Percentiles rank a stretch among this genome's conserved stretches.
Conservation (phyloP, 2,888 invertebrate species). For the Theretra japonica region DNA sequence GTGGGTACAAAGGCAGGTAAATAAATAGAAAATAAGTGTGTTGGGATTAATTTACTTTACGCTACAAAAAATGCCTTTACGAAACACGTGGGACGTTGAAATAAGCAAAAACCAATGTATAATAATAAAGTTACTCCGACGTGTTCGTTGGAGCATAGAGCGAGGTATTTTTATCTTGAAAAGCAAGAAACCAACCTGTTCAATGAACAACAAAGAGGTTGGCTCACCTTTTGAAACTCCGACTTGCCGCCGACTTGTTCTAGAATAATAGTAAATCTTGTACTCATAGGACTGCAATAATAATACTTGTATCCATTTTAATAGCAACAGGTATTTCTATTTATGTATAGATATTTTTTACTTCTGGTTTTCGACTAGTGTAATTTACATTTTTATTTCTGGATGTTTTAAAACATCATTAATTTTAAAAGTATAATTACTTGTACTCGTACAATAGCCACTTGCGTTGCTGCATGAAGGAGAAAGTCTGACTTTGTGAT, state of each 20-base stretch:
- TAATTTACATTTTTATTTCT: too few species aligned
- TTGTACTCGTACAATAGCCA: background rate
- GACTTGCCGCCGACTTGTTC: background rate
- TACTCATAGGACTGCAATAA: too few species aligned
- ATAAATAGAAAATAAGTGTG: too few species aligned
- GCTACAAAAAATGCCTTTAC: background rate
- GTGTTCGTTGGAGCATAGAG: slow-evolving; percentile 39
- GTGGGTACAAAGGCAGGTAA: too few species aligned
- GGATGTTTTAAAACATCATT: too few species aligned
- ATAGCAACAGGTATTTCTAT: too few species aligned
- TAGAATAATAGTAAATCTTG: background rate
- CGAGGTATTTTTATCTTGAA: slow-evolving; percentile 35
- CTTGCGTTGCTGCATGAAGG: background rate
- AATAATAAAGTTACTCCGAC: slow-evolving; percentile 37
- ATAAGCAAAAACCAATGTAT: background rate
- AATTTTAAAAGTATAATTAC: too few species aligned
- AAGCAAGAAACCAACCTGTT: background rate
- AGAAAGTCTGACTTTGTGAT: slow-evolving; percentile 13
- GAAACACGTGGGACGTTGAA: slow-evolving; percentile 15
- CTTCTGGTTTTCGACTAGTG: too few species aligned
- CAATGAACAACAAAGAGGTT: slow-evolving; percentile 12
- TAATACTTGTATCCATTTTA: too few species aligned
- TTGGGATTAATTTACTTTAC: background rate
- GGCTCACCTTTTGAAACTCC: background rate
- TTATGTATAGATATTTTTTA: too few species aligned